Evolutionary conservation across 1,140 invertebrate genomes (phyloP), one percentile per base, ranked within the genome.

Genomic region (Pogonomyrmex californicus): DNA sequence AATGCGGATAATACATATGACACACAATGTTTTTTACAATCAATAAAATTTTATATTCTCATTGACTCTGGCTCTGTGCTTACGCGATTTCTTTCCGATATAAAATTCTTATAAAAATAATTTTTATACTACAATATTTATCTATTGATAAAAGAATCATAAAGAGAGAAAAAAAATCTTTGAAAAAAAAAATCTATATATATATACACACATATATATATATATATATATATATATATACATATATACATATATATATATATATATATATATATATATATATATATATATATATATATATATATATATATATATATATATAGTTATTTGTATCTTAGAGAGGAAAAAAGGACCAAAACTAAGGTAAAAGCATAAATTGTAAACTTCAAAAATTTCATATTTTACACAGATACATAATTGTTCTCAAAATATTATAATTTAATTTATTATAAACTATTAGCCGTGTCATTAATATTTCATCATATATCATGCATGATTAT

Each of bases 11-110:
- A 73, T 47, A 4, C 33, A 6, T 4, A 23, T 49, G 56, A 12
- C 30, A 60, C 9, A 41, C 10, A 23, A 44, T 41, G 6, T 14
- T 49, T 58, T 73, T 36, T 77, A 30, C 56, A 87, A 17, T 23
- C 49, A 63, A 82, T 62, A 33, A 86, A 71, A 47, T n/a, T 75
- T 76, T 41, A 6, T 33, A 36, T 44, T 78, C 9, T 78, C 0
- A 3, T 17, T 33, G 47, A 4, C n/a, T 49, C 41, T 85, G 6
- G 33, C 33, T 36, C 2, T 12, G 54, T 12, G 68, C 41, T 82
- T 30, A 10, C 49, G 7, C n/a, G 5, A n/a, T 12, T 88, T n/a
- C 38, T 3, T 65, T 44, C 12, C 23, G 12, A 73, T 23, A 44
- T 71, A 10, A 38, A 58, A n/a, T 30, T 68, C n/a, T 79, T 30